Evolutionary conservation across 2,797 vertebrate genomes (phyloP).

Genomic region (Limosa lapponica): DNA sequence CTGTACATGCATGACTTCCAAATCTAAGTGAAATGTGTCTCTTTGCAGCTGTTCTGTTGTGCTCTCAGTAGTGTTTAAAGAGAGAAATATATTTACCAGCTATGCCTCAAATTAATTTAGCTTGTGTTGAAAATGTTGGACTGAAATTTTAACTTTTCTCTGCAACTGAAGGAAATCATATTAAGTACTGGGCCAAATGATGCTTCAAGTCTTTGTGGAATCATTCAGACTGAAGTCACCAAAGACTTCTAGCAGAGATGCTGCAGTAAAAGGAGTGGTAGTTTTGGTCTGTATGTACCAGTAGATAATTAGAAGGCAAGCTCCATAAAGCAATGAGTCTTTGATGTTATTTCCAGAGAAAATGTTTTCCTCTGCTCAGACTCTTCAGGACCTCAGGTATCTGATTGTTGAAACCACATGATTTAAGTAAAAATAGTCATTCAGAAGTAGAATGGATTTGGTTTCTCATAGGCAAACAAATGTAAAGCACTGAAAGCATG

Average conservation of each 20-base stretch:
- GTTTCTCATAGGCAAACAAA: not conserved
- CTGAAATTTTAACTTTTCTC: slow-evolving; percentile 57
- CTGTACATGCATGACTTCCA: slow-evolving; percentile 67
- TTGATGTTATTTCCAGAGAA: not conserved
- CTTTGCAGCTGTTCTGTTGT: slow-evolving; percentile 55
- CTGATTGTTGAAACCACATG: not conserved
- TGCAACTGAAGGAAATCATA: not conserved
- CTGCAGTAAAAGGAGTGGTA: not conserved
- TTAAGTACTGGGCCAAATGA: not conserved
- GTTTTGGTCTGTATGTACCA: not conserved
- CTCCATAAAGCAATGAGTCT: not conserved
- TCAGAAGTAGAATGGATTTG: not conserved
- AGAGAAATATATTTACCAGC: not conserved
- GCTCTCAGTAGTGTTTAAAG: slow-evolving; percentile 40
- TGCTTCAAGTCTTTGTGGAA: not conserved
- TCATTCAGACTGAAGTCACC: not conserved
- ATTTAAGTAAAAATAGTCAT: not conserved
- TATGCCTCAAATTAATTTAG: slow-evolving; percentile 62
- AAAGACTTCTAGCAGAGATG: not conserved
- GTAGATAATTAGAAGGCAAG: not conserved
- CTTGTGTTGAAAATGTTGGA: slow-evolving; percentile 47
- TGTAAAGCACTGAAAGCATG: not conserved
- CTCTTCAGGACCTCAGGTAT: not conserved
- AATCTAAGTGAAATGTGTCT: slow-evolving; percentile 54
- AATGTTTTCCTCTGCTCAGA: not conserved